Evolutionary conservation across 2,888 invertebrate genomes (phyloP), one percentile per base, ranked within the genome.

Genomic region (Zele albiditarsus): DNA sequence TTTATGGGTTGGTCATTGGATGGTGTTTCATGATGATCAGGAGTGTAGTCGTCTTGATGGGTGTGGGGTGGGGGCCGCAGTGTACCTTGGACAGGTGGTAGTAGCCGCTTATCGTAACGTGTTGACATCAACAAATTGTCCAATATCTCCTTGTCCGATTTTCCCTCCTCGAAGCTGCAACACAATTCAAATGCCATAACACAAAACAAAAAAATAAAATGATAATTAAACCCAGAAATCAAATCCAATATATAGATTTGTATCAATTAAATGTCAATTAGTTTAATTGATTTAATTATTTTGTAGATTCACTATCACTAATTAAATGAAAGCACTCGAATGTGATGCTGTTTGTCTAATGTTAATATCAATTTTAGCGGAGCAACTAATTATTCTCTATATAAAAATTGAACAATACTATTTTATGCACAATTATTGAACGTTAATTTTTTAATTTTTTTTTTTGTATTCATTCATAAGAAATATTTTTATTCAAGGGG

Each of bases 121-220:
- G 95, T 94, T 87, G 94, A 94, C 91, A 94, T 94, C 88, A 97
- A 92, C 87, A 97, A 93, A 91, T 96, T 94, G 93, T 97, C 97
- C 91, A 97, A 92, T 90, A 96, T 96, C 91, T 96, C 96, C 91
- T 96, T 96, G 93, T 96, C 96, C 90, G 96, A 96, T 92, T 95
- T 96, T 86, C 96, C 96, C 91, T 96, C 95, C 90, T 95, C 95
- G 91, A 96, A 96, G 91, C 96, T 96, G 92, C 74, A 92, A 85
- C 77, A 86, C 86, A 79, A 80, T 53, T 53, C 8, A 20, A 8
- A 20, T 53, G 20, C 5, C 53, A 20, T 53, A 20, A 20, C 20
- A 53, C 53, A 10, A n/a, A 20, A 20, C 38, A 53, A 53, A n/a
- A 6, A 42, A 42, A 68, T 67, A 70, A 60, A 69, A 62, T 65